Evolutionary conservation across 2,797 vertebrate genomes (phyloP).

Genomic region (Gymnothorax javanicus): DNA sequence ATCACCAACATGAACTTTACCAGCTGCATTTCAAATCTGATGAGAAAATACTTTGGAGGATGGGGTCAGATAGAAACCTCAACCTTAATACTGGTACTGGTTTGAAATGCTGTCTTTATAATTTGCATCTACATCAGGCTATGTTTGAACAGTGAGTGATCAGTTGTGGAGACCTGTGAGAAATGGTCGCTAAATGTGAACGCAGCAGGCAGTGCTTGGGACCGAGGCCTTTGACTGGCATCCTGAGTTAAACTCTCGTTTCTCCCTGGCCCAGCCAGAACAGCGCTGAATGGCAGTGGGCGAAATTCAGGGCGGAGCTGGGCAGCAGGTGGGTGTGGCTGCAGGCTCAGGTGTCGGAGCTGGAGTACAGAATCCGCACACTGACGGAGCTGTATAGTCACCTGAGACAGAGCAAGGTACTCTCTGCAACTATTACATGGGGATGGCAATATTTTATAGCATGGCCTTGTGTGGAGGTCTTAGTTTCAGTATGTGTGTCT

Average conservation of each 20-base stretch:
- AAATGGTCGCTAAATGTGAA: background rate
- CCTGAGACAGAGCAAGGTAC: constrained; percentile 66
- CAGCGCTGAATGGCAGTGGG: constrained; percentile 59
- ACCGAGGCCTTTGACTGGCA: background rate
- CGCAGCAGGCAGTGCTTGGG: background rate
- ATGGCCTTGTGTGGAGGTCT: background rate
- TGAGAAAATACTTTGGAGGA: background rate
- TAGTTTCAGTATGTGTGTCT: background rate
- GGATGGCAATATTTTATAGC: background rate
- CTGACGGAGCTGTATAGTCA: constrained; percentile 64
- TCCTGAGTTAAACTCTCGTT: background rate
- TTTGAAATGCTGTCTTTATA: background rate
- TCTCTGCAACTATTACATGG: background rate
- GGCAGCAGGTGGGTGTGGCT: constrained; percentile 70
- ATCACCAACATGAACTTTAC: background rate
- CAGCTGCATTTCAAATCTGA: background rate
- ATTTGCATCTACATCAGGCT: background rate
- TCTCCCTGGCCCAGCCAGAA: constrained; percentile 29
- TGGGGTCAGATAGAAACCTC: background rate
- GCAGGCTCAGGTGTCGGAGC: constrained; percentile 65
- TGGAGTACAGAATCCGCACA: constrained; percentile 66
- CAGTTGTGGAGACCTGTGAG: background rate
- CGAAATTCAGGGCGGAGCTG: constrained; percentile 58
- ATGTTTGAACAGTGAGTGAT: background rate
- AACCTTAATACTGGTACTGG: background rate